Evolutionary conservation across 1,140 invertebrate genomes (phyloP), one percentile per base, ranked within the genome.

Genomic region (Cryptotermes secundus): DNA sequence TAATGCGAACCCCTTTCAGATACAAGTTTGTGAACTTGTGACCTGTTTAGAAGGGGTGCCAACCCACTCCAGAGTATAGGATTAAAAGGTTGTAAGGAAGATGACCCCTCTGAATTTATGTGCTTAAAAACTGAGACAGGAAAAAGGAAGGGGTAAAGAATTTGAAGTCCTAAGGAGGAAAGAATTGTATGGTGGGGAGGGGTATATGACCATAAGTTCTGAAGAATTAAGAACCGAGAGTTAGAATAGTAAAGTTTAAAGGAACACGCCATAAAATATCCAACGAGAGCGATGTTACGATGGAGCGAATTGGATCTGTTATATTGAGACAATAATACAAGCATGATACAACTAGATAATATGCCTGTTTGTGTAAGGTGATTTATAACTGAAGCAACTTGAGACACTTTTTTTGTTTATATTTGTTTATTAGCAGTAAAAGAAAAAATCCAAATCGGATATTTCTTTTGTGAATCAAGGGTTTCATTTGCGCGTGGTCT

Each of bases 41-140:
- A 72, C 59, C 59, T 72, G 26, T 31, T 72, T 72, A 6, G 31
- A 19, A 72, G 59, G 59, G 59, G 59, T n/a, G 26, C 19, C 19
- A 59, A 26, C 53, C 6, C 53, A 59, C 53, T 59, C 53, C 59
- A 14, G 59, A 4, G 59, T 72, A 31, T 72, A 72, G 59, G 59
- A 72, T 72, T 72, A 72, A 72, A 65, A 72, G 59, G 59, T 72
- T 72, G n/a, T 72, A 72, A 72, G 59, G n/a, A 72, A 72, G 59
- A 72, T 26, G n/a, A 72, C 59, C 59, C 26, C n/a, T 72, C 31
- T 72, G 59, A 26, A 72, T 72, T 72, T 72, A 72, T 72, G 10
- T 72, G n/a, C n/a, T 26, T 10, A 72, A 72, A 72, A 72, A 72
- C 59, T 72, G 59, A 72, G 59, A 72, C 59, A 72, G 59, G 59